phyloP scores from a whole-genome alignment of 2,888 invertebrate genomes.

The Diachrysia chrysitis region DNA sequence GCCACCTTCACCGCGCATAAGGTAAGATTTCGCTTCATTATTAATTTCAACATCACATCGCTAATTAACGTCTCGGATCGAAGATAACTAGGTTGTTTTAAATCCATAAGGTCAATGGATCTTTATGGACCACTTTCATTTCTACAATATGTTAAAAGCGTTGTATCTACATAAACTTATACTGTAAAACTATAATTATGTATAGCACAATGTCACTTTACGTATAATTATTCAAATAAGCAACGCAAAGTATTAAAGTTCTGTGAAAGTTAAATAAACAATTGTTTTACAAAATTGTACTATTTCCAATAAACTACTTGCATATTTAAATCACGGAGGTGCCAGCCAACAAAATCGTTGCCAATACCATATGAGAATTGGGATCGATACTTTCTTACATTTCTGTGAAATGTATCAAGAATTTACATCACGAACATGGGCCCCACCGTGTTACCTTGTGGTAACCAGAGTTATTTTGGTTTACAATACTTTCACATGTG shows the following conservation, averaged over 20 bases:
- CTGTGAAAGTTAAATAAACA: constrained; percentile 14
- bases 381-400: constrained; percentile 29
- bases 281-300: constrained; percentile 26
- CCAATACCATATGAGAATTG: constrained; percentile 31
- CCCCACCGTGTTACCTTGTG: constrained; percentile 14
- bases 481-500: constrained; percentile 24
- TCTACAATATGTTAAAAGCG: background rate
- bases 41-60: constrained; percentile 40
- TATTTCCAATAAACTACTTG: constrained; percentile 42
- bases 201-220: background rate
- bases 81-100: background rate
- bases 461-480: constrained; percentile 27
- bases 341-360: constrained; percentile 29
- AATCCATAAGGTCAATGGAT: constrained; percentile 1
- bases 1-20: constrained; percentile 97
- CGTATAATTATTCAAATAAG: background rate
- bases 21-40: constrained; percentile 74
- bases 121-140: constrained; percentile 3
- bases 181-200: background rate
- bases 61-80: background rate
- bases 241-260: constrained; percentile 17
- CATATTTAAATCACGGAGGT: constrained; percentile 40
- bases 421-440: constrained; percentile 30
- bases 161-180: background rate
- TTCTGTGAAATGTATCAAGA: constrained; percentile 37